Evolutionary conservation across 2,113 vertebrate genomes (phyloP), one percentile per base, ranked within the genome.

Genomic region (Todiramphus chloris): DNA sequence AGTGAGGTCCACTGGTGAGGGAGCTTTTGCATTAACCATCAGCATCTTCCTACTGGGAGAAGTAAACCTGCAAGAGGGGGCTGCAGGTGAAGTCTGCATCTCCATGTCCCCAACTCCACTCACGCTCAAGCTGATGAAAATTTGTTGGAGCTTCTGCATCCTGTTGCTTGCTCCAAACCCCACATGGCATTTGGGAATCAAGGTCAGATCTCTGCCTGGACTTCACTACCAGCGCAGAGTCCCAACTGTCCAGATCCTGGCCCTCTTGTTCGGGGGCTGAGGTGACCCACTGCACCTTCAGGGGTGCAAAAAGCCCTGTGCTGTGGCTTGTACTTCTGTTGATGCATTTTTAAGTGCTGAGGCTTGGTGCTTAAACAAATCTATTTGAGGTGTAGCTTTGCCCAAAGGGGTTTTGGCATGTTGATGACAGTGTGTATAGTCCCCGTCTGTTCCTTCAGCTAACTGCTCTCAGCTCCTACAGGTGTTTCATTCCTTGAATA

Each of bases 71-170:
- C 56, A 31, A 9, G 53, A 55, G 46, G 16, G n/a, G 7, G 5
- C 19, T 9, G 58, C 67, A 73, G 82, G 67, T 48, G 17, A 44
- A 6, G 41, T 1, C 69, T 11, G 0, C 51, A 43, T 8, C 80
- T 60, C 77, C 35, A 0, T 0, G 0, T n/a, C 84, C 79, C 16
- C 62, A 39, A n/a, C 13, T 19, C 18, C 78, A 35, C 16, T 0
- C 10, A 10, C 3, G 44, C 9, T 37, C 18, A 2, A 11, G 23
- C n/a, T 51, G 1, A 53, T 25, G 50, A 41, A 21, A 59, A 58
- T 37, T 37, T 10, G 13, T 8, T 10, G 30, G 20, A 50, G 51
- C n/a, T 41, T 28, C 43, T 28, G 39, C 24, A 16, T 5, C 18
- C 69, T 39, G 7, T 1, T 27, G 16, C n/a, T 10, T 2, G 53